Base-by-base conservation (phyloP, 2,113 vertebrate species). In the Mesoclemmys tuberculata region DNA sequence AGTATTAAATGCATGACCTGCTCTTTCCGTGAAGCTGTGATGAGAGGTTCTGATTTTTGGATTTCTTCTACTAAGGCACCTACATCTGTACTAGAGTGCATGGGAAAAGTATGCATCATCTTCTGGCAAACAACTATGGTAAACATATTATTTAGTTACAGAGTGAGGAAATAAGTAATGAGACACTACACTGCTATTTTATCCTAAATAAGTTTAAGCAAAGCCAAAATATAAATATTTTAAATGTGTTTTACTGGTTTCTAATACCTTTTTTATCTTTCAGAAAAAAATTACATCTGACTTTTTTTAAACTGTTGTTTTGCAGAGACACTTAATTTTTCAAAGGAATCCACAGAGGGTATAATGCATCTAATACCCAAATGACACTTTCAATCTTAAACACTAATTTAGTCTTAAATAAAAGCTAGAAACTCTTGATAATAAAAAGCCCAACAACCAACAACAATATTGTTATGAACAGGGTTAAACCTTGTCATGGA, bases 1-100 rank as follows among this genome's bases (percentile, higher is more conserved):
- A 94, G 91, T n/a, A 99, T 97, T 92, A 99, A 97, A 26, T 98
- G 95, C 95, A 98, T 98, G 21, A 99, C 94, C 10, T 99, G 98
- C 18, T 99, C 98, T 35, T 97, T 95, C 22, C 97, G 96, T 1
- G 99, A 98, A 48, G 97, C 97, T 26, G 99, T 99, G 97, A 99
- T 98, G 41, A 99, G 98, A 79, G 99, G 98, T 90, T 99, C 99
- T 12, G 96, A 97, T 78, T 93, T 97, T 89, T 71, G 96, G 81
- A 99, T 99, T 87, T 99, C 98, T 96, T 98, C 98, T 64, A 99
- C 96, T 92, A 99, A 93, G 38, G 98, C 96, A 44, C 97, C 93
- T n/a, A 98, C 97, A 80, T 99, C 98, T 49, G 99, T 98, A 81
- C 99, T 99, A 92, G 89, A 91, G 38, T n/a, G 44, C 46, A 91